Base-by-base conservation (phyloP, 2,888 invertebrate genomes). In the Endotricha flammealis region DNA sequence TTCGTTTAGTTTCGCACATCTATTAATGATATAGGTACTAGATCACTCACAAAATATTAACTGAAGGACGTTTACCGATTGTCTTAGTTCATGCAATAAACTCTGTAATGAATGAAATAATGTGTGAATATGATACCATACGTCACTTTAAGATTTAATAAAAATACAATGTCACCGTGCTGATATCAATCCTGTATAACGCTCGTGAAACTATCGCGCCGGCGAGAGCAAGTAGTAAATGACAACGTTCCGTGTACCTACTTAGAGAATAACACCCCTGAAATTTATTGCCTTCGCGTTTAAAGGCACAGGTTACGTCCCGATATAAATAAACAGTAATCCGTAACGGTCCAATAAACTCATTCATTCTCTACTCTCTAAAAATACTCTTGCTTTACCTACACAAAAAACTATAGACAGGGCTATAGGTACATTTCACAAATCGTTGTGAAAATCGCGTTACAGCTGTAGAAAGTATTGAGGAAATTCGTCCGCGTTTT, bases 401-500 rank as follows among this genome's bases (percentile, higher is more conserved):
- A 25, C 25, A 25, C 25, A 38, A 44, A 44, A 36, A 42, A 42
- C 46, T 46, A 39, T 44, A 46, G 44, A 59, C 50, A n/a, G n/a
- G 17, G 23, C 46, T 52, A 20, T 52, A 57, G 50, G 53, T 53
- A 52, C 51, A 47, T 57, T 48, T 55, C 47, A 60, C 59, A 64
- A 68, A 69, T 64, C 57, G 54, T 52, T 51, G 53, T 55, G 55
- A 50, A 63, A 67, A 57, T 50, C 56, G 60, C 61, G 65, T 66
- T 63, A 55, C 53, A 54, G 53, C 55, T 37, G 61, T 59, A 55
- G 57, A 61, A 64, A 64, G 60, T 66, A 64, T 64, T 64, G 64
- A 66, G 60, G 54, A 61, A 68, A 66, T 69, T 64, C 61, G 57
- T 57, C 54, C 55, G 53, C 57, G 64, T 73, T 74, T 76, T 73